Base-by-base conservation (phyloP, 1,140 invertebrate genomes). In the Helicoverpa zea region DNA sequence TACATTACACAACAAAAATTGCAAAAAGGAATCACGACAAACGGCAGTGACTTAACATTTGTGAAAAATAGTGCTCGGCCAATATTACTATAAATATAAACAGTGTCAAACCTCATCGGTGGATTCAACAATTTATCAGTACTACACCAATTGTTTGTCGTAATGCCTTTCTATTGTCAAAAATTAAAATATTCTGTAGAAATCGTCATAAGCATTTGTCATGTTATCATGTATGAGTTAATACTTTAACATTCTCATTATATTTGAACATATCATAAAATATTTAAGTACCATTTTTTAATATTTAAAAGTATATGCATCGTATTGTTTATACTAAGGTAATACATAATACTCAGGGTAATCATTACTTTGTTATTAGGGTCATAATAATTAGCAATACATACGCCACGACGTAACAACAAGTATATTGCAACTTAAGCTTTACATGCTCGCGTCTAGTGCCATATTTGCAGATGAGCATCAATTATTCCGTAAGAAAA, bases 401-500 rank as follows among this genome's bases (percentile, higher is more conserved):
- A 77, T 77, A 63, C 29, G 61, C 75, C 16, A 77, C 35, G 49
- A 77, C 59, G 61, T 77, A 77, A 77, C 74, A 77, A 77, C 49
- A 51, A 61, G 18, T 61, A 77, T 76, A 80, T 79, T 80, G 78
- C 73, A 80, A 72, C 76, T 80, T 75, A 83, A 88, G 86, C 82
- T 66, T 84, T 76, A 84, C 74, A 77, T 81, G 84, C 86, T 86
- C 85, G 84, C 86, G 82, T 87, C 79, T 81, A 80, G 81, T 72
- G 89, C 94, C 94, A 95, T 95, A 95, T 95, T 95, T 95, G 94
- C 94, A 95, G 94, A 95, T 94, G 92, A 90, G 87, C 93, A 94
- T 88, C 86, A 87, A 89, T 90, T 90, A 91, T 85, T 94, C 85
- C 88, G 91, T 95, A 95, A 89, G 93, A 95, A 95, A 95, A 95